Conservation (phyloP, 2,797 vertebrate genomes). For the Adelosebastes latens region DNA sequence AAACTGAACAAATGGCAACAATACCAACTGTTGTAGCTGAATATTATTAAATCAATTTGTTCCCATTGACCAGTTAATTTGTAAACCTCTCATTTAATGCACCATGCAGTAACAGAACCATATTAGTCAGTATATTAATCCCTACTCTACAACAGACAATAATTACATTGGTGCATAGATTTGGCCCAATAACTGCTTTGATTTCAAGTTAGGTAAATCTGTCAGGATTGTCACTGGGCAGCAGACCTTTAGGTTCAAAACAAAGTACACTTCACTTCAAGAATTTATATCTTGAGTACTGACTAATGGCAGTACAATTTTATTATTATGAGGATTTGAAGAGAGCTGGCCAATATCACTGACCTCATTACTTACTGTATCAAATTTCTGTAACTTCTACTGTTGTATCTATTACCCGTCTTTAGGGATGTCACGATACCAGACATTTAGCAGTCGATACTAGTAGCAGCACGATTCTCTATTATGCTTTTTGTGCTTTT, state of each 20-base stretch:
- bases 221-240: neutral
- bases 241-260: conserved; percentile 12
- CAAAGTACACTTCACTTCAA: neutral
- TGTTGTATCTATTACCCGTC: neutral
- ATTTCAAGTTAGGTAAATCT: conserved; percentile 7
- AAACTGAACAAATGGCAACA: neutral
- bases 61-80: conserved; percentile 18
- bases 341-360: conserved; percentile 35
- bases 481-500: neutral
- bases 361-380: conserved; percentile 50
- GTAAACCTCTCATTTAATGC: conserved; percentile 17
- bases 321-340: conserved; percentile 35
- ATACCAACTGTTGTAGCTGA: neutral
- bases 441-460: no score
- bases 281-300: neutral
- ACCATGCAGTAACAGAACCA: neutral
- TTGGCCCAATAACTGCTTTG: conserved; percentile 8
- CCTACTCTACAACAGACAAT: conserved; percentile 13
- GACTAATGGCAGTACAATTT: neutral
- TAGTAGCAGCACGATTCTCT: no score
- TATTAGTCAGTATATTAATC: conserved; percentile 22
- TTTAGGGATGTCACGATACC: neutral
- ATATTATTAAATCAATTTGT: conserved; percentile 1
- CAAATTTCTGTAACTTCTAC: neutral
- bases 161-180: conserved; percentile 19